phyloP scores from a whole-genome alignment of 1,140 invertebrate species.

The Drosophila eugracilis region DNA sequence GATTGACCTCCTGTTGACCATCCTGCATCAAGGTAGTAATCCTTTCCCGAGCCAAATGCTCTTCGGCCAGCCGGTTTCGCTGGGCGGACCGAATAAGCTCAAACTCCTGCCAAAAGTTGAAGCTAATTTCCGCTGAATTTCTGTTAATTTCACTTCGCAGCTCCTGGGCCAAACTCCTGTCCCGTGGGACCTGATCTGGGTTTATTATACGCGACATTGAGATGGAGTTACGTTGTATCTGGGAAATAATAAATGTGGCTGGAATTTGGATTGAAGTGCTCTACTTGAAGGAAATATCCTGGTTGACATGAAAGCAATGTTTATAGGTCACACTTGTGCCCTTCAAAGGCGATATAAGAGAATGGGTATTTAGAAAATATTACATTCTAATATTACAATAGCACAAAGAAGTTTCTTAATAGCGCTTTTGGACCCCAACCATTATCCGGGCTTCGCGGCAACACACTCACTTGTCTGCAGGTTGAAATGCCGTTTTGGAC shows the following conservation, averaged over 20 bases:
- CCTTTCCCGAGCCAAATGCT: conserved; percentile 27
- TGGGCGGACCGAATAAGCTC: conserved; percentile 48
- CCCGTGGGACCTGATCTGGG: conserved; percentile 22
- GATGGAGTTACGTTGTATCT: background rate
- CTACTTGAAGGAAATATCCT: background rate
- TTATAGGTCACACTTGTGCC: background rate
- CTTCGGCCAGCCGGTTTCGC: conserved; percentile 30
- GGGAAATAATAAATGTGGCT: background rate
- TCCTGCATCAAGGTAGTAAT: conserved; percentile 41
- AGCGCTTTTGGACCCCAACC: background rate
- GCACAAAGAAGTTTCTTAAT: background rate
- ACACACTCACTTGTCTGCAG: conserved; percentile 29
- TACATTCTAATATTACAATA: conserved; percentile 10
- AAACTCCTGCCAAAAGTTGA: conserved; percentile 66
- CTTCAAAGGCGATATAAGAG: background rate
- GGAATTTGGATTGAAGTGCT: conserved; percentile 17
- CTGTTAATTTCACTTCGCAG: conserved; percentile 42
- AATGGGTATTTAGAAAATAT: background rate
- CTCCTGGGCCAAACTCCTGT: conserved; percentile 14
- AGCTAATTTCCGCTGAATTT: conserved; percentile 42
- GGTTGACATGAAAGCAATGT: background rate
- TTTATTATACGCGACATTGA: conserved; percentile 25
- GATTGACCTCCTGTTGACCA: conserved; percentile 36
- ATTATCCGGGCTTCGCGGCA: conserved; percentile 16
- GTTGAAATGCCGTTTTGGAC: conserved; percentile 25